Conservation (phyloP, 2,797 vertebrate species). For the Corythornis leucogaster region DNA sequence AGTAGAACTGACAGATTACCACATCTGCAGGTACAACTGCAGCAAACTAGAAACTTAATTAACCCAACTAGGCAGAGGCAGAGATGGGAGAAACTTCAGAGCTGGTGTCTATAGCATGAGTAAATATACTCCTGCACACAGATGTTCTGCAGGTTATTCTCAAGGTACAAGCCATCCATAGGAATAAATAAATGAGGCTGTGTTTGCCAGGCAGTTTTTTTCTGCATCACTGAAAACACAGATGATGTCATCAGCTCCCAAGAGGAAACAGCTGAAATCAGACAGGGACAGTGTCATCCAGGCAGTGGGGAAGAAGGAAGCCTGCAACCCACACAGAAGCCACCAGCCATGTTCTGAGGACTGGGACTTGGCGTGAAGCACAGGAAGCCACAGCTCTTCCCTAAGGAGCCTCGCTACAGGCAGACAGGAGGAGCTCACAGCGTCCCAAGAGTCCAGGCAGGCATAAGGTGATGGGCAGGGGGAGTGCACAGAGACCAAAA, state of each 20-base stretch:
- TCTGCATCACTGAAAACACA: background rate
- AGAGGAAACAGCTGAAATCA: background rate
- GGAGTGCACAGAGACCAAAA: background rate
- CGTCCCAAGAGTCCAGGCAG: background rate
- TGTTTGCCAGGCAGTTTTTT: background rate
- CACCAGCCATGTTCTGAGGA: background rate
- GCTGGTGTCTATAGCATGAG: background rate
- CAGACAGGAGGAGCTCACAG: accelerated
- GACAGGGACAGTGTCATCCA: background rate
- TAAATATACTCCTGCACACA: background rate
- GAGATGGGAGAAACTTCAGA: slow-evolving; percentile 30
- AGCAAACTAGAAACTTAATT: slow-evolving; percentile 39
- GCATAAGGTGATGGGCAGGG: accelerated
- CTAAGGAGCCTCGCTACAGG: background rate
- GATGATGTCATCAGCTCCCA: background rate
- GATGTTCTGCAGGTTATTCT: slow-evolving; percentile 22
- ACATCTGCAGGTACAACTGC: background rate
- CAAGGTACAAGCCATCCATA: background rate
- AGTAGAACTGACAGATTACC: background rate
- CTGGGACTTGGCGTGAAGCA: accelerated
- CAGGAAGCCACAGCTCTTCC: background rate
- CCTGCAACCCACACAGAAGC: background rate
- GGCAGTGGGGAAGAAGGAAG: background rate
- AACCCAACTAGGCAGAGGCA: slow-evolving; percentile 11
- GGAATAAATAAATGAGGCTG: background rate